Conservation (phyloP, 1,140 invertebrate species). For the Patella vulgata region DNA sequence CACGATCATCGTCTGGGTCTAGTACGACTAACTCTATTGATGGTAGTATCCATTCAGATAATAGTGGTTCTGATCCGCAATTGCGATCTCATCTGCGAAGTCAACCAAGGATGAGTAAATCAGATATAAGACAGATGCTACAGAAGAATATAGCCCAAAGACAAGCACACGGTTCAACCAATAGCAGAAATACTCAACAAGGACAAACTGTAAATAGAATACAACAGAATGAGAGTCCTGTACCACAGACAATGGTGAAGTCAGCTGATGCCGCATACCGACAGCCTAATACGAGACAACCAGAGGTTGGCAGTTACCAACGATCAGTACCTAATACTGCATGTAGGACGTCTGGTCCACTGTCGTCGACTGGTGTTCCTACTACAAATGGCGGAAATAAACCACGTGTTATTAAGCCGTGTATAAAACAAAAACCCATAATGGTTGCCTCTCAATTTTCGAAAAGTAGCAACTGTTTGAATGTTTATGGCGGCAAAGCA, state of each 20-base stretch:
- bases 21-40: conserved; percentile 26
- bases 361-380: neutral
- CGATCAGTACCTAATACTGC: conserved; percentile 12
- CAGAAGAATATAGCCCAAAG: conserved; percentile 33
- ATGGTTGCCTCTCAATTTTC: neutral
- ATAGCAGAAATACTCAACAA: conserved; percentile 3
- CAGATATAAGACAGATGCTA: conserved; percentile 43
- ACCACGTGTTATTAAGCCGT: neutral
- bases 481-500: conserved; percentile 10
- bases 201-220: no score
- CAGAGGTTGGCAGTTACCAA: conserved; percentile 16
- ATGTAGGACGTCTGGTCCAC: neutral
- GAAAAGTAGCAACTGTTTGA: conserved; percentile 7
- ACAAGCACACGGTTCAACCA: conserved; percentile 13
- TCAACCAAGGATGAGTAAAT: conserved; percentile 33
- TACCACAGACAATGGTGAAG: neutral
- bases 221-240: neutral
- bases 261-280: neutral
- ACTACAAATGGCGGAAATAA: conserved; percentile 1
- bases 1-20: conserved; percentile 21
- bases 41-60: conserved; percentile 23
- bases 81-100: conserved; percentile 21
- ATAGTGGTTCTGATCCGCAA: conserved; percentile 23
- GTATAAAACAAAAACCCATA: neutral
- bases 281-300: neutral